These are phyloP conservation scores for Condylura cristata DNA, from an alignment of 2,113 vertebrate species.

Conservation along the genomic window DNA sequence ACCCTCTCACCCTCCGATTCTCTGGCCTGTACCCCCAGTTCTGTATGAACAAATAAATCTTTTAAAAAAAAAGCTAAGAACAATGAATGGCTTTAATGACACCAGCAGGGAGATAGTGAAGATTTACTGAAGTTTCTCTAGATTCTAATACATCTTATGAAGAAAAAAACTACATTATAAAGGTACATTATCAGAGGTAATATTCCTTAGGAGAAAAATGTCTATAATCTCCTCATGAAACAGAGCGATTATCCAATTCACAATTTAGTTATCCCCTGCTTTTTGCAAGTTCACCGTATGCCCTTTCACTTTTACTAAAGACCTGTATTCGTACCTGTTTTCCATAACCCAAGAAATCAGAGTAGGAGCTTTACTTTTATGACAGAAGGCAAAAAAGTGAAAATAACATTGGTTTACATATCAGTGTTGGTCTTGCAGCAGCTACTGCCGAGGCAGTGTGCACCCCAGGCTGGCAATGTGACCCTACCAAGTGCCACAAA, in stretches of 20 bases:
- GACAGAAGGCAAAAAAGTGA: neutral
- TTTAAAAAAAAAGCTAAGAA: neutral
- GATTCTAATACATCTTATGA: neutral
- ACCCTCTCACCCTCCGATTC: too few species aligned
- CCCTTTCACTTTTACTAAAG: neutral
- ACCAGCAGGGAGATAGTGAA: neutral
- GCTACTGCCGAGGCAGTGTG: neutral
- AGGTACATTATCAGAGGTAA: neutral
- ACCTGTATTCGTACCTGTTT: neutral
- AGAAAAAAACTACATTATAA: neutral
- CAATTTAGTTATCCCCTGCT: neutral
- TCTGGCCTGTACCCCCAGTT: too few species aligned
- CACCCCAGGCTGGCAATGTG: neutral
- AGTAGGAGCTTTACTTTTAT: neutral
- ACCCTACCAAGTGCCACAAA: neutral
- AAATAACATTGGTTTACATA: neutral
- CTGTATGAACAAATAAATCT: too few species aligned
- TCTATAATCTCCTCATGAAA: neutral
- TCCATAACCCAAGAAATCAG: neutral
- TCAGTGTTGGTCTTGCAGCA: too few species aligned
- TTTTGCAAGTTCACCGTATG: neutral
- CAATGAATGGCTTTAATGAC: neutral
- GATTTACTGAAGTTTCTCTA: neutral
- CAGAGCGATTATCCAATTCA: neutral
- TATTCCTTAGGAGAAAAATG: neutral